Base-by-base conservation (phyloP, 2,113 vertebrate genomes). In the Mus spicilegus region DNA sequence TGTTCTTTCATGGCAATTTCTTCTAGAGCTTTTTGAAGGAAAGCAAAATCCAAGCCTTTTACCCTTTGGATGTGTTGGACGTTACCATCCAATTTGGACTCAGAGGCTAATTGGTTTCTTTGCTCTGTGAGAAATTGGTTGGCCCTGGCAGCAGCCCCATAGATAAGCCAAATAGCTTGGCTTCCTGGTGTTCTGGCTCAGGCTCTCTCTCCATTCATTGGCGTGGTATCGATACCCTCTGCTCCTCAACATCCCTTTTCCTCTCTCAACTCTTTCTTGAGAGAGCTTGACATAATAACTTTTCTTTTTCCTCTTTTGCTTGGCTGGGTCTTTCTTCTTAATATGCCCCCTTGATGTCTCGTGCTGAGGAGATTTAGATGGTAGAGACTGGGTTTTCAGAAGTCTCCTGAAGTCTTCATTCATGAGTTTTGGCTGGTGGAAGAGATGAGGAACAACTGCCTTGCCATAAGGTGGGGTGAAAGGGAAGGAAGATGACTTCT, bases 51-150 rank as follows among this genome's bases (percentile, higher is more conserved):
- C 98, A 99, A 98, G 96, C 99, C 99, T 97, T 99, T 99, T 99
- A 99, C 99, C 99, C 99, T 99, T 99, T 99, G 99, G 98, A 99
- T 99, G 96, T 99, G 99, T 98, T 99, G 99, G 99, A 99, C 99
- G 98, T 99, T 99, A 99, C 99, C 99, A 98, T 99, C 99, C 99
- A 99, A 99, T 98, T 99, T 99, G 80, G 99, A 99, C 98, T 99
- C 99, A 98, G 99, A 99, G 98, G 99, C 99, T 97, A 99, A 95
- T 98, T 99, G 99, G 8, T 73, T 99, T 99, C 85, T 99, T 99
- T 98, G 99, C 99, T 99, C 99, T 0, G 99, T 8, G 46, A 46
- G n/a, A 42, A 30, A 5, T 65, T 39, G 8, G 42, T 65, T 46
- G 14, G 13, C 39, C 42, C 63, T 33, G 39, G 39, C 82, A 65